These are phyloP conservation scores for Phallusia fumigata DNA, from an alignment of 23 tunicate genomes.

Conservation along the genomic window DNA sequence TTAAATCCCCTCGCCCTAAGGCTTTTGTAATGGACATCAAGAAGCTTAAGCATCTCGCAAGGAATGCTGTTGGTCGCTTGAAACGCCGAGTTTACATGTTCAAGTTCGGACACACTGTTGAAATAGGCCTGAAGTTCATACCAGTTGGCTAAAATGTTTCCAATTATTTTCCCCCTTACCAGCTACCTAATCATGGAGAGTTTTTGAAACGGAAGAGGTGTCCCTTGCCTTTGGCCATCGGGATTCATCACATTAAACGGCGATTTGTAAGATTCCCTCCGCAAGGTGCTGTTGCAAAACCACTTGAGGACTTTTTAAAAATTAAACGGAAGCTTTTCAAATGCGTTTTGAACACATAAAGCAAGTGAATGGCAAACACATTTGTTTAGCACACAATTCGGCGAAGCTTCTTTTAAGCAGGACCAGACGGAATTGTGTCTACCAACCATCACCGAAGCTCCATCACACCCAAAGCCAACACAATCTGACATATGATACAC, in stretches of 20 bases:
- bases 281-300: constrained; percentile 32
- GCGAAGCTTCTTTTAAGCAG: too few relatives aligned
- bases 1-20: too few relatives aligned
- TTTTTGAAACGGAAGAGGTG: constrained; percentile 40
- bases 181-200: constrained; percentile 35
- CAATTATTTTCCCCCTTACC: constrained; percentile 33
- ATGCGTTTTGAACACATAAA: too few relatives aligned
- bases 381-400: too few relatives aligned
- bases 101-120: constrained; percentile 29
- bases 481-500: too few relatives aligned
- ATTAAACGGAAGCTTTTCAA: too few relatives aligned
- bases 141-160: constrained; percentile 39
- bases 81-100: constrained; percentile 10
- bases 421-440: too few relatives aligned
- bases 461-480: too few relatives aligned
- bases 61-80: not conserved
- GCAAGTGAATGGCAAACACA: too few relatives aligned
- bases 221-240: not conserved
- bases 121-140: not conserved
- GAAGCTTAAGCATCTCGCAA: not conserved
- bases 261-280: constrained; percentile 30
- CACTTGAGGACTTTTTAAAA: not conserved
- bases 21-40: constrained; percentile 14
- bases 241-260: constrained; percentile 31
- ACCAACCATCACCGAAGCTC: too few relatives aligned